Conservation (phyloP, 2,797 vertebrate genomes). For the Peromyscus nudipes region DNA sequence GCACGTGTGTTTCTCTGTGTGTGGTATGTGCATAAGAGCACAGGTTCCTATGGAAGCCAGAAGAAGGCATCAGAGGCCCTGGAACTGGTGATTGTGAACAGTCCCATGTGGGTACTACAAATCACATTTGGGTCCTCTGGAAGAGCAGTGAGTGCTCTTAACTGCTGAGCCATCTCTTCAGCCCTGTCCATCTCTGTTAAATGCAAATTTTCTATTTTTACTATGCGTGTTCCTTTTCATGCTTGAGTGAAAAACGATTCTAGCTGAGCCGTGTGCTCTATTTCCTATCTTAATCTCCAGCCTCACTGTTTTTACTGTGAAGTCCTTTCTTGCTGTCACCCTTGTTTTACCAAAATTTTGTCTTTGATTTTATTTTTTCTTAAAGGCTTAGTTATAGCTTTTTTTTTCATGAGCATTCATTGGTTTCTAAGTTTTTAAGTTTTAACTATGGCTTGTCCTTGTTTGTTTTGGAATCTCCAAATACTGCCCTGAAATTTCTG, state of each 20-base stretch:
- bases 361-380: background rate
- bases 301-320: background rate
- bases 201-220: background rate
- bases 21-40: background rate
- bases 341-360: background rate
- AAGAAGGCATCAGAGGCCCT: background rate
- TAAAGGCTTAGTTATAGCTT: background rate
- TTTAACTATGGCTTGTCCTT: background rate
- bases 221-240: background rate
- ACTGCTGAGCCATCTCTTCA: background rate
- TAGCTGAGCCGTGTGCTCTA: background rate
- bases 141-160: background rate
- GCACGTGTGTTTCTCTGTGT: background rate
- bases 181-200: background rate
- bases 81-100: background rate
- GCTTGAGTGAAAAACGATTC: background rate
- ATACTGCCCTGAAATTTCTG: background rate
- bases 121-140: too few species aligned
- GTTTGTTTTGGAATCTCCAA: background rate
- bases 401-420: background rate
- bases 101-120: too few species aligned
- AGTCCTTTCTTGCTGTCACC: background rate
- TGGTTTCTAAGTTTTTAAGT: background rate
- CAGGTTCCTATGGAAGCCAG: too few species aligned
- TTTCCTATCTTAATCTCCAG: background rate